phyloP scores from a whole-genome alignment of 1,140 invertebrate genomes.

The Ruditapes philippinarum region DNA sequence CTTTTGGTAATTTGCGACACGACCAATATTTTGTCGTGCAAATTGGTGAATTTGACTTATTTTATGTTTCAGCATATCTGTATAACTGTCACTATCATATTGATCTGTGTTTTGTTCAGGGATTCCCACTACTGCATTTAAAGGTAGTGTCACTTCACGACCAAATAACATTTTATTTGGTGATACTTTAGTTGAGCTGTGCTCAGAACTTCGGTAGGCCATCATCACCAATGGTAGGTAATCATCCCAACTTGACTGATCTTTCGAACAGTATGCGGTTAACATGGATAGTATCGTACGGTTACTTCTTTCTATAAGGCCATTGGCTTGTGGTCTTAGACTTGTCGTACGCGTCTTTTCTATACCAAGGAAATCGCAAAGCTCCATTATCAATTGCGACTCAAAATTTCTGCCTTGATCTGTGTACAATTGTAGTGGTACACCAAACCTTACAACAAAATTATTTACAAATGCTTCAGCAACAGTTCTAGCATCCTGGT shows the following conservation, averaged over 20 bases:
- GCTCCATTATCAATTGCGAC: constrained; percentile 45
- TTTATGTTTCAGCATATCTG: constrained; percentile 13
- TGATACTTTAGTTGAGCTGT: background rate
- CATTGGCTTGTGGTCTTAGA: background rate
- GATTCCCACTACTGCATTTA: constrained; percentile 26
- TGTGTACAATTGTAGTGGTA: constrained; percentile 81
- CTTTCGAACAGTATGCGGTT: background rate
- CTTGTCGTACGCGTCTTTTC: constrained; percentile 32
- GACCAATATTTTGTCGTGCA: constrained; percentile 27
- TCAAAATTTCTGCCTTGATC: constrained; percentile 81
- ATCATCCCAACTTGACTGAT: constrained; percentile 71
- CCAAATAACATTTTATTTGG: constrained; percentile 40
- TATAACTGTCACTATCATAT: constrained; percentile 12
- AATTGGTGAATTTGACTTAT: constrained; percentile 33
- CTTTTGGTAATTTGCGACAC: constrained; percentile 12
- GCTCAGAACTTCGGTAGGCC: constrained; percentile 64
- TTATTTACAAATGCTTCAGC: constrained; percentile 81
- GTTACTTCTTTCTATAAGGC: background rate
- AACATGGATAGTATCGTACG: background rate
- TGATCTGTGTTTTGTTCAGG: background rate
- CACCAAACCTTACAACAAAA: constrained; percentile 81
- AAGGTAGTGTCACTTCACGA: background rate
- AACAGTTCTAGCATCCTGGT: constrained; percentile 76
- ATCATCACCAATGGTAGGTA: constrained; percentile 72
- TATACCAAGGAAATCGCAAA: constrained; percentile 59